A percentile compares a stretch with the other conserved stretches of the same genome.
These are phyloP conservation scores for Ephydatia muelleri DNA, from an alignment of 37 sponge, comb jelly and placozoan species.

Conservation along the genomic window DNA sequence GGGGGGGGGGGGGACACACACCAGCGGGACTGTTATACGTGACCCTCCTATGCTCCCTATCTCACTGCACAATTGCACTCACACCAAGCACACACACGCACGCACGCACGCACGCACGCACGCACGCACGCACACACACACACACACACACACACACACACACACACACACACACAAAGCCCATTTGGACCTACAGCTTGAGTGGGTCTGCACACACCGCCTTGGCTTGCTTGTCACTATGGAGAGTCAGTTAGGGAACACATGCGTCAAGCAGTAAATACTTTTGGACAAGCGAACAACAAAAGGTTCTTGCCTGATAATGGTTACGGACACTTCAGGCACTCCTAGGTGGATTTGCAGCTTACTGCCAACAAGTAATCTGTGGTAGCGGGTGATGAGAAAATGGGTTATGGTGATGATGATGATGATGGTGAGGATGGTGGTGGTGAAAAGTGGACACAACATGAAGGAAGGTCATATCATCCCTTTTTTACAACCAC, in stretches of 20 bases:
- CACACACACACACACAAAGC: background rate
- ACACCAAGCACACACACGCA: constrained; percentile 20
- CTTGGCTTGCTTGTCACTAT: constrained; percentile 89
- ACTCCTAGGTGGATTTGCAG: constrained; percentile 84
- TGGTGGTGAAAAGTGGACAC: background rate
- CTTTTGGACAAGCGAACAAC: background rate
- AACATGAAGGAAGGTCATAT: background rate
- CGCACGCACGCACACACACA: background rate
- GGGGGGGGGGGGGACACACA: background rate
- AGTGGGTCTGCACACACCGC: constrained; percentile 47
- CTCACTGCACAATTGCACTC: background rate
- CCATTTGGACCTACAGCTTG: constrained; percentile 53
- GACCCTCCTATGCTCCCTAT: no score
- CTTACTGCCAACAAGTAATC: constrained; percentile 87
- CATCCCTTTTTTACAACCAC: background rate
- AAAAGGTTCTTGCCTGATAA: constrained; percentile 72
- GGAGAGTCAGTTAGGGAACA: background rate
- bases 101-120: background rate
- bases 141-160: constrained; percentile 5
- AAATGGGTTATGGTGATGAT: no score
- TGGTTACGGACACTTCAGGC: constrained; percentile 82
- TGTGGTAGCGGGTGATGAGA: no score
- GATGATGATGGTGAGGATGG: no score
- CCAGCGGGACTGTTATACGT: no score
- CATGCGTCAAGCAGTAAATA: background rate